phyloP scores from a whole-genome alignment of 92 coral and sea anemone genomes.

The Phenganax subtilis region DNA sequence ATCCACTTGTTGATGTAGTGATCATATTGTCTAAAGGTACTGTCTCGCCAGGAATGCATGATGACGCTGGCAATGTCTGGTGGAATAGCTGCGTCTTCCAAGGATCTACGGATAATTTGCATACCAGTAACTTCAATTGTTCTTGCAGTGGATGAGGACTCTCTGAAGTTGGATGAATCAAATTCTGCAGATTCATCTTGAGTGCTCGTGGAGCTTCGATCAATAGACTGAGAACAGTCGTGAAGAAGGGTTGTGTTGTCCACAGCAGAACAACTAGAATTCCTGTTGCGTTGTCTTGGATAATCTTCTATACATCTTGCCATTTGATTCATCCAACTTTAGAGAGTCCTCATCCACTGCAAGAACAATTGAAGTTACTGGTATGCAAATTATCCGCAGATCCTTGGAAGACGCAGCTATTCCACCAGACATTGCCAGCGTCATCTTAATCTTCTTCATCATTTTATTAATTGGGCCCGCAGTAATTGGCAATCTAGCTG shows the following conservation, averaged over 20 bases:
- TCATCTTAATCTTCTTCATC: too few relatives aligned
- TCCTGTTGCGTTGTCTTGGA: slow-evolving; percentile 14
- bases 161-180: neutral
- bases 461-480: too few relatives aligned
- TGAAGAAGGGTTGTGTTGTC: slow-evolving; percentile 2
- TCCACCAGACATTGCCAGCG: too few relatives aligned
- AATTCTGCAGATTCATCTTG: neutral
- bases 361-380: too few relatives aligned
- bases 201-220: neutral
- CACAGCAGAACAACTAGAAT: neutral
- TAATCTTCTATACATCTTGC: neutral
- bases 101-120: slow-evolving; percentile 31
- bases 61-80: neutral
- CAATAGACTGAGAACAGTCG: slow-evolving; percentile 4
- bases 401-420: too few relatives aligned
- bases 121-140: neutral
- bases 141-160: slow-evolving; percentile 1
- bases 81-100: neutral
- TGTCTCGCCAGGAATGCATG: neutral
- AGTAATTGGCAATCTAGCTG: too few relatives aligned
- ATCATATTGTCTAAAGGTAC: neutral
- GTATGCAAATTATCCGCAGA: too few relatives aligned
- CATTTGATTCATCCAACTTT: too few relatives aligned
- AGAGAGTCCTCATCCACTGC: too few relatives aligned
- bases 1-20: slow-evolving; percentile 2